Conservation (phyloP, 2,113 vertebrate genomes). For the Oceanodroma tethys region DNA sequence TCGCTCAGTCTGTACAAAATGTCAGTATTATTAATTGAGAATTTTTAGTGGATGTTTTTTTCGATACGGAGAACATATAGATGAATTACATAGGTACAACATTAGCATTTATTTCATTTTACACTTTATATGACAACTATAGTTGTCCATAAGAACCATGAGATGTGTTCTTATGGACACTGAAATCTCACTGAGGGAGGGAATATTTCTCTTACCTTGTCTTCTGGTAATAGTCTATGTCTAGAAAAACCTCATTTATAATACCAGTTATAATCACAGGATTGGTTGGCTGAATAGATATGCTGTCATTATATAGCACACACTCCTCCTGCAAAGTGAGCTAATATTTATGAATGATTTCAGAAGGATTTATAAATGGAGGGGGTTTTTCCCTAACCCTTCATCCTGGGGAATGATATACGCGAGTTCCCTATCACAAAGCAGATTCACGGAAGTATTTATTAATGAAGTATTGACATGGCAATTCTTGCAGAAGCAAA, state of each 20-base stretch:
- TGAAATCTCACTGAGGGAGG: neutral
- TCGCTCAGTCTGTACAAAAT: neutral
- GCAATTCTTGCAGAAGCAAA: neutral
- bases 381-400: neutral
- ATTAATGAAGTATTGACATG: neutral
- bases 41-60: neutral
- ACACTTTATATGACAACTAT: neutral
- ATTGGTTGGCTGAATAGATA: neutral
- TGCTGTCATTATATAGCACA: neutral
- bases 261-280: neutral
- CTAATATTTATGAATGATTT: neutral
- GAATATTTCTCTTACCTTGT: neutral
- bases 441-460: neutral
- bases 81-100: neutral
- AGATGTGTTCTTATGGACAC: neutral
- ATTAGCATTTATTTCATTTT: neutral
- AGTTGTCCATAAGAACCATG: neutral
- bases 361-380: neutral
- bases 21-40: neutral
- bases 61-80: neutral
- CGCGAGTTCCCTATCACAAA: accelerated
- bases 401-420: neutral
- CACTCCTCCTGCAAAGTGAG: neutral
- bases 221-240: neutral
- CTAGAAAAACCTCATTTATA: neutral